These are phyloP conservation scores for Drosophila phalerata DNA, from an alignment of 2,888 invertebrate genomes.

Conservation along the genomic window DNA sequence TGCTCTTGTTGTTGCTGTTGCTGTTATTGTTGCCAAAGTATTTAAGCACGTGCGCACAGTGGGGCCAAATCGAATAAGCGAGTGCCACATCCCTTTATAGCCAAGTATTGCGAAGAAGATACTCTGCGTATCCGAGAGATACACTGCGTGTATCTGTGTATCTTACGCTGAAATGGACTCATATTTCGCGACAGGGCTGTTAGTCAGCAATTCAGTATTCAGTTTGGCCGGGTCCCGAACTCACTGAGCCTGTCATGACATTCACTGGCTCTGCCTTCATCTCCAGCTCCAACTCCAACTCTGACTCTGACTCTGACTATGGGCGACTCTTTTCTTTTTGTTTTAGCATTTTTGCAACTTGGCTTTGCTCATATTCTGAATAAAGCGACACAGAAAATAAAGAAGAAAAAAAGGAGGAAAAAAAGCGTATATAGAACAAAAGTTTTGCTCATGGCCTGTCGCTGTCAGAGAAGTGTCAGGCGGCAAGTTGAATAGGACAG, in stretches of 20 bases:
- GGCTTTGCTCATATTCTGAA: conserved; percentile 57
- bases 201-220: conserved; percentile 76
- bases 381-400: conserved; percentile 42
- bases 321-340: conserved; percentile 58
- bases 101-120: conserved; percentile 18
- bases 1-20: conserved; percentile 11
- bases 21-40: conserved; percentile 61
- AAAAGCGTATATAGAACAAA: conserved; percentile 75
- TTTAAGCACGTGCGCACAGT: conserved; percentile 80
- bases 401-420: conserved; percentile 35
- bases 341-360: conserved; percentile 65
- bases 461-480: conserved; percentile 83
- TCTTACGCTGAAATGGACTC: conserved; percentile 78
- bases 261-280: conserved; percentile 55
- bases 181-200: conserved; percentile 81
- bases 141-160: conserved; percentile 17
- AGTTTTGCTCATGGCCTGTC: conserved; percentile 81
- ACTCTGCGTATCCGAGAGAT: conserved; percentile 15
- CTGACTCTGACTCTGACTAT: conserved; percentile 47
- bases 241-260: conserved; percentile 77
- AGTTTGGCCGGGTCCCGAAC: conserved; percentile 68
- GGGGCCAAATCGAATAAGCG: conserved; percentile 43
- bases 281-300: background rate
- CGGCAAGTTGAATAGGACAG: conserved; percentile 78
- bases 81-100: conserved; percentile 54